Conservation (phyloP, 2,797 vertebrate species). For the Sebastes itinus region DNA sequence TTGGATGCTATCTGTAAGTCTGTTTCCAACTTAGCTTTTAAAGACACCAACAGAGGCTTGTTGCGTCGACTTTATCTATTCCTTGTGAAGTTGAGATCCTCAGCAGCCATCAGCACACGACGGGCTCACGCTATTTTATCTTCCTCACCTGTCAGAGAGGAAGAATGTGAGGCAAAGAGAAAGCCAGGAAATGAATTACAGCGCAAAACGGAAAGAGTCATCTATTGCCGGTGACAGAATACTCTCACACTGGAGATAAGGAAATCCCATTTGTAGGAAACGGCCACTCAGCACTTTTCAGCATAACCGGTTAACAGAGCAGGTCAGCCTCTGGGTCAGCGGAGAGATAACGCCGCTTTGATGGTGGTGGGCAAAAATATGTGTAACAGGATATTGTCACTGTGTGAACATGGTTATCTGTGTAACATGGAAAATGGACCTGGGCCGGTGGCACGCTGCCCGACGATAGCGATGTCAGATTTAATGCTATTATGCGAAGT, state of each 20-base stretch:
- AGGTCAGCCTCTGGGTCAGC: conserved; percentile 66
- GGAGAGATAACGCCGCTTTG: conserved; percentile 46
- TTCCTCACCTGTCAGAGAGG: conserved; percentile 42
- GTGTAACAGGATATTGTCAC: conserved; percentile 39
- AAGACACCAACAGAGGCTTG: not conserved
- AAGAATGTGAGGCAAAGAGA: conserved; percentile 35
- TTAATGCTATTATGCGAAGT: conserved; percentile 2
- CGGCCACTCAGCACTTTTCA: conserved; percentile 71
- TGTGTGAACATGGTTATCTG: conserved; percentile 43
- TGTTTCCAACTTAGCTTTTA: not conserved
- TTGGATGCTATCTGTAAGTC: conserved; percentile 18
- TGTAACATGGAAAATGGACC: conserved; percentile 16
- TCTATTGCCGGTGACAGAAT: conserved; percentile 65
- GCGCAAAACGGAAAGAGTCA: conserved; percentile 56
- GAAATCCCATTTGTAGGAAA: conserved; percentile 77
- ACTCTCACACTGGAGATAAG: conserved; percentile 74
- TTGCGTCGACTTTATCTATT: conserved; percentile 7
- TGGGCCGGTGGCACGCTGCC: not conserved
- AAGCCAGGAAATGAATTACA: conserved; percentile 65
- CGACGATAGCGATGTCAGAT: not conserved
- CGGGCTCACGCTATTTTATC: conserved; percentile 37
- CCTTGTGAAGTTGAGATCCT: conserved; percentile 1
- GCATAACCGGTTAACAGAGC: conserved; percentile 59
- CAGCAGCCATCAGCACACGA: conserved; percentile 35
- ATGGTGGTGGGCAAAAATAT: conserved; percentile 37